phyloP scores from a whole-genome alignment of 2,888 invertebrate species.

The Tetragonula carbonaria region DNA sequence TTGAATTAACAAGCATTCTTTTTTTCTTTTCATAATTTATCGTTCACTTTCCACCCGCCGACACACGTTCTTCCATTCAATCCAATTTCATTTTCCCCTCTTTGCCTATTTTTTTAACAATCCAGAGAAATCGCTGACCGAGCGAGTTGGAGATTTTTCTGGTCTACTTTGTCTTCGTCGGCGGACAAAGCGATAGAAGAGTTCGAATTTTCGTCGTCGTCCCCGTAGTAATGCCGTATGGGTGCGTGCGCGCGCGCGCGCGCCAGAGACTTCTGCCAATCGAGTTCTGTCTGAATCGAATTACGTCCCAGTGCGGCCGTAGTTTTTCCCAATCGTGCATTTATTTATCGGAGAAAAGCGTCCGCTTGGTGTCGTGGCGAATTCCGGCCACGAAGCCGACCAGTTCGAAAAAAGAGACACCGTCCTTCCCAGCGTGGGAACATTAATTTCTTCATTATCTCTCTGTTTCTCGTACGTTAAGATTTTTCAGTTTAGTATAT shows the following conservation, averaged over 20 bases:
- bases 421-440: background rate
- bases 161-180: conserved; percentile 44
- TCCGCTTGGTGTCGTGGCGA: background rate
- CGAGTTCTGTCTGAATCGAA: conserved; percentile 63
- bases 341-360: conserved; percentile 53
- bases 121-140: conserved; percentile 5
- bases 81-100: background rate
- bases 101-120: conserved; percentile 8
- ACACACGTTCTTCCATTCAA: background rate
- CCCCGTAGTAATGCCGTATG: conserved; percentile 62
- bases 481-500: background rate
- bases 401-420: background rate
- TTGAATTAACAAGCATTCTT: background rate
- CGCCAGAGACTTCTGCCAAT: conserved; percentile 62
- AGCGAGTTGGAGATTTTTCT: conserved; percentile 19
- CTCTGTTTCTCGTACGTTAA: background rate
- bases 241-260: conserved; percentile 21
- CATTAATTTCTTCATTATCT: conserved; percentile 5
- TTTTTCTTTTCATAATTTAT: background rate
- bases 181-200: conserved; percentile 52
- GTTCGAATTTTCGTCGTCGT: conserved; percentile 52
- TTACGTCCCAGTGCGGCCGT: conserved; percentile 48
- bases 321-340: conserved; percentile 58
- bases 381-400: background rate
- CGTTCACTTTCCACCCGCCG: background rate